phyloP scores from a whole-genome alignment of 2,113 vertebrate genomes.

The Nycticorax nycticorax region DNA sequence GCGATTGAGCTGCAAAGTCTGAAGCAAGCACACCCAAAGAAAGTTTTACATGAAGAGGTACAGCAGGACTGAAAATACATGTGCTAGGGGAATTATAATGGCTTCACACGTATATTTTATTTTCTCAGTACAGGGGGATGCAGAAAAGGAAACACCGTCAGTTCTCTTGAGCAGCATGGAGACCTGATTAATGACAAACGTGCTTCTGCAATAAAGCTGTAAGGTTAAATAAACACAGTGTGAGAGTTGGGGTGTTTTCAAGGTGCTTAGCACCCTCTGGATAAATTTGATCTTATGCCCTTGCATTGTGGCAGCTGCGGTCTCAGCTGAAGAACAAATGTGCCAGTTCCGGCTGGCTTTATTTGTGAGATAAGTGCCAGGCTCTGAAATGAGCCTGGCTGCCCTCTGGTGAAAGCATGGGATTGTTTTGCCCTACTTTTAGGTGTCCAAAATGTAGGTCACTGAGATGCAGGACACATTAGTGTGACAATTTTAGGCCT shows the following conservation, averaged over 20 bases:
- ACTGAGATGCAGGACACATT: neutral
- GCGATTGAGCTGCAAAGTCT: neutral
- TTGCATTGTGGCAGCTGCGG: neutral
- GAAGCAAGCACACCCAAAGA: neutral
- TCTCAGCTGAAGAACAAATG: neutral
- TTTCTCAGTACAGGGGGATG: neutral
- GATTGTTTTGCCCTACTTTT: constrained; percentile 4
- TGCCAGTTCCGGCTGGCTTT: neutral
- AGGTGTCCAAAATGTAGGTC: constrained; percentile 44
- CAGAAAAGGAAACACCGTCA: neutral
- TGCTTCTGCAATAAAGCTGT: neutral
- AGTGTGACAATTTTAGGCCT: neutral
- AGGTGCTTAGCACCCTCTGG: neutral
- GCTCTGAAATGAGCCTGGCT: neutral
- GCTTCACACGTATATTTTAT: neutral
- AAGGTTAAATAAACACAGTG: neutral
- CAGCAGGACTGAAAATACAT: neutral
- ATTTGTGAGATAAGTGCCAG: neutral
- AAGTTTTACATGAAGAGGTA: neutral
- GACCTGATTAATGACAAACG: neutral
- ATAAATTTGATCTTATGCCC: neutral
- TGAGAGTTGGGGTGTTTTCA: neutral
- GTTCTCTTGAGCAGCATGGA: neutral
- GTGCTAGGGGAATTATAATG: neutral
- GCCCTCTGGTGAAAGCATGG: neutral